Evolutionary conservation across 2,113 vertebrate species (phyloP), one percentile per base, ranked within the genome.

Genomic region (Bostrychus sinensis): DNA sequence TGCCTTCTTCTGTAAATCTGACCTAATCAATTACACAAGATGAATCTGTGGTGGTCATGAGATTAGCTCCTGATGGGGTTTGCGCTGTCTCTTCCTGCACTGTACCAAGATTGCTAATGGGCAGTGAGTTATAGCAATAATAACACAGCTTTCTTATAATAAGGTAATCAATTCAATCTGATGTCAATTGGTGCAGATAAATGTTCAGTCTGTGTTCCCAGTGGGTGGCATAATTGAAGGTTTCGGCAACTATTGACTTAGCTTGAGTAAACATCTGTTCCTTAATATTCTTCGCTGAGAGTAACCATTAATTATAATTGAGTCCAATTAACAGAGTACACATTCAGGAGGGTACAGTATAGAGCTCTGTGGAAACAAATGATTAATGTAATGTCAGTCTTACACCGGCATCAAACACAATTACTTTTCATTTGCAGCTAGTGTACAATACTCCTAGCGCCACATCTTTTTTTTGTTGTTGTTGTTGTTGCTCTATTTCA

Each of bases 91-190:
- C 81, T 77, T 71, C 82, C 75, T 84, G 70, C 74, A 62, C 64
- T 34, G 81, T 68, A 67, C 76, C 76, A 78, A 61, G 76, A 79
- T 69, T 23, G 72, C 77, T 91, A 91, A 92, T 91, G 62, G 58
- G 83, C 78, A 80, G 86, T 92, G 91, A 93, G 88, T 93, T 91
- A 93, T 91, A 85, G 77, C 81, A 85, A 92, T 91, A 92, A 92
- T 91, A 92, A 89, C 83, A 70, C 36, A 83, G 83, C 81, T 84
- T 91, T 86, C 88, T 88, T 75, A 90, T 89, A 91, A 92, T 90
- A 88, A 88, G 89, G 61, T 90, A 88, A 90, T 92, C 85, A 88
- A 91, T 92, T 91, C 86, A 89, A 91, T 91, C 80, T 83, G 30
- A 80, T 88, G 87, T 87, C 91, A 89, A 71, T 88, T 88, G 89